phyloP scores from a whole-genome alignment of 2,888 invertebrate species.

The Himalopsyche kuldschensis region DNA sequence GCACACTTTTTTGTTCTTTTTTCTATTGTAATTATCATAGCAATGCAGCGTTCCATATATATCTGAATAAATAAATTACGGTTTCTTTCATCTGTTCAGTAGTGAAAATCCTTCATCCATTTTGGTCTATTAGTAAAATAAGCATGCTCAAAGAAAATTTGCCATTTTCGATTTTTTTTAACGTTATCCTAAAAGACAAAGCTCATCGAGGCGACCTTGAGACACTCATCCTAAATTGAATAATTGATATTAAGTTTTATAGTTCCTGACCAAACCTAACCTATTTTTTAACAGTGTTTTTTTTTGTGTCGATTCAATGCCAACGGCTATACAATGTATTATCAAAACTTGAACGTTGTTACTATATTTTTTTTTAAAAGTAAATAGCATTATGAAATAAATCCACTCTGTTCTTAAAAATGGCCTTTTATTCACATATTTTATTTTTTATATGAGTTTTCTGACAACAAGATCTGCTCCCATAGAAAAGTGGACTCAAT shows the following conservation, averaged over 20 bases:
- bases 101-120: not conserved
- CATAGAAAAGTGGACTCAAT: too few species aligned
- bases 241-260: constrained; percentile 20
- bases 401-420: constrained; percentile 30
- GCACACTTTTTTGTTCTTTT: too few species aligned
- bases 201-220: constrained; percentile 3
- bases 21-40: too few species aligned
- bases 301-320: constrained; percentile 10
- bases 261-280: constrained; percentile 23
- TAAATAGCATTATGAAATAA: constrained; percentile 25
- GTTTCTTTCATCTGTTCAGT: not conserved
- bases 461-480: too few species aligned
- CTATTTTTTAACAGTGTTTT: constrained; percentile 1
- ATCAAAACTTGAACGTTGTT: constrained; percentile 17
- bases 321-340: constrained; percentile 24
- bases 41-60: too few species aligned
- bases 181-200: not conserved
- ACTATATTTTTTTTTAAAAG: constrained; percentile 23
- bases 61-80: too few species aligned
- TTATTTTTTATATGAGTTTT: not conserved
- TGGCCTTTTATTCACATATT: not conserved
- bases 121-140: not conserved
- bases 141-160: not conserved
- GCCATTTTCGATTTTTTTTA: not conserved
- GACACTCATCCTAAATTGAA: constrained; percentile 12